phyloP scores from a whole-genome alignment of 2,113 vertebrate genomes.

The Loxodonta africana region DNA sequence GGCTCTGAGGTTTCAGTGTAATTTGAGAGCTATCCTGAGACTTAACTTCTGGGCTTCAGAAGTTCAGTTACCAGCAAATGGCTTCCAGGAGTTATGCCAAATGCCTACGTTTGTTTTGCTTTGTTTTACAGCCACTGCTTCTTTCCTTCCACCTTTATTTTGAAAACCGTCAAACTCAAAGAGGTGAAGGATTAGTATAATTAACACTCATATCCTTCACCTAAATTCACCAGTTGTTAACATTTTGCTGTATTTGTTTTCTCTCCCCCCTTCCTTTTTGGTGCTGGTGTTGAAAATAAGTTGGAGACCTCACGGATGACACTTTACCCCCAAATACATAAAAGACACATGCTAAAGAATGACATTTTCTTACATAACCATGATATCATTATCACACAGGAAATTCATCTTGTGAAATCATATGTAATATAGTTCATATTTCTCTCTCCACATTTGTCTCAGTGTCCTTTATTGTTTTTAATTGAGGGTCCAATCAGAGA shows the following conservation, averaged over 20 bases:
- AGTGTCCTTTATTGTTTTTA: background rate
- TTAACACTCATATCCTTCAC: background rate
- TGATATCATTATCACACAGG: background rate
- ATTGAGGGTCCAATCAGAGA: background rate
- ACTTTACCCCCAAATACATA: background rate
- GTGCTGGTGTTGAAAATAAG: background rate
- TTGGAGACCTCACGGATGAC: background rate
- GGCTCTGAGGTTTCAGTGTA: background rate
- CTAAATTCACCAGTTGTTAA: background rate
- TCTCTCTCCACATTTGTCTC: background rate
- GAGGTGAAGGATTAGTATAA: background rate
- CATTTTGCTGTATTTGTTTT: background rate
- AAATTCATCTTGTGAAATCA: background rate
- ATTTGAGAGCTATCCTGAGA: background rate
- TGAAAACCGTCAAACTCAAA: background rate
- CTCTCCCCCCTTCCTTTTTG: background rate
- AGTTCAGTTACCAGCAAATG: background rate
- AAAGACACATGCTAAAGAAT: background rate
- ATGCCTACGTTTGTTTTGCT: background rate
- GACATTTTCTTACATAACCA: background rate
- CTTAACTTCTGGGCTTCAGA: background rate
- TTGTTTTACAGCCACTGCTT: background rate
- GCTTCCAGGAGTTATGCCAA: background rate
- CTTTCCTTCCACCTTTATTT: background rate
- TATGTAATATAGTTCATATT: background rate